phyloP scores from a whole-genome alignment of 1,140 invertebrate species.

The Batillaria attramentaria region DNA sequence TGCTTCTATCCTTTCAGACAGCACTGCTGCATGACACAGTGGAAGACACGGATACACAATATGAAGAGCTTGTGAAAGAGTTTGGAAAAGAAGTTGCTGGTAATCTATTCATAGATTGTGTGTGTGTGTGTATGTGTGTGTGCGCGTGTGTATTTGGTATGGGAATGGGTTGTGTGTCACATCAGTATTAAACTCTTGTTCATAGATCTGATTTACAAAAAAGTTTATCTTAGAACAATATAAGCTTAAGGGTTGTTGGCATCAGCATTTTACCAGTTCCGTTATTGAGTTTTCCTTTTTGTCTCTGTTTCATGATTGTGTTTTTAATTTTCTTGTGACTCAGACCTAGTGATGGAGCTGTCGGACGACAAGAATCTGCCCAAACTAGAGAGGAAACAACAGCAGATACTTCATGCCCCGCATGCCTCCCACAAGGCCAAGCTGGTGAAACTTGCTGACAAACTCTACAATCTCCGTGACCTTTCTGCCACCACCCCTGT shows the following conservation, averaged over 20 bases:
- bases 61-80: conserved; percentile 76
- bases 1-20: conserved; percentile 74
- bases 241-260: no score
- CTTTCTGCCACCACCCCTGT: conserved; percentile 77
- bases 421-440: conserved; percentile 79
- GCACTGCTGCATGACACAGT: conserved; percentile 90
- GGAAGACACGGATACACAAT: conserved; percentile 89
- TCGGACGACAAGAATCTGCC: conserved; percentile 85
- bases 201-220: no score
- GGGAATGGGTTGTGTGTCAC: no score
- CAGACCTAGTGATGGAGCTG: conserved; percentile 69
- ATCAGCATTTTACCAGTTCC: no score
- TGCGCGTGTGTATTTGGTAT: neutral
- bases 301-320: neutral
- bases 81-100: conserved; percentile 40
- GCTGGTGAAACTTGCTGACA: conserved; percentile 88
- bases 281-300: no score
- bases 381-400: conserved; percentile 79
- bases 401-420: conserved; percentile 81
- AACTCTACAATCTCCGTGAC: conserved; percentile 89
- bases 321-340: neutral
- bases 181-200: no score
- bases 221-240: no score
- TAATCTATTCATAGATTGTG: conserved; percentile 20
- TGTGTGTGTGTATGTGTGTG: neutral